These are phyloP conservation scores for Patagioenas fasciata DNA, from an alignment of 2,113 vertebrate species.

Conservation along the genomic window DNA sequence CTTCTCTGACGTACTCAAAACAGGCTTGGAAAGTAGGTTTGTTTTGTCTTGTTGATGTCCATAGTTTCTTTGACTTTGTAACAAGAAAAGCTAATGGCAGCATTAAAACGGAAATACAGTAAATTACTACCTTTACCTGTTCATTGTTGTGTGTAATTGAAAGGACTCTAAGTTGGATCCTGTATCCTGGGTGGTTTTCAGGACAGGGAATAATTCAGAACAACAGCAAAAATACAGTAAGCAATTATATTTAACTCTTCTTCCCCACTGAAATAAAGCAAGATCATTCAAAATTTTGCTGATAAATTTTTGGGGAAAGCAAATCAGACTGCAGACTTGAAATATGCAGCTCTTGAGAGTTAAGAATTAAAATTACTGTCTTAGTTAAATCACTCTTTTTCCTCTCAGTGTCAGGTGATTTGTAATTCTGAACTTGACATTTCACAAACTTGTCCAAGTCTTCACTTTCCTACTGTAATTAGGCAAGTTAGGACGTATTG, in stretches of 20 bases:
- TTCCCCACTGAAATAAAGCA: background rate
- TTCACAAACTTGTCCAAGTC: background rate
- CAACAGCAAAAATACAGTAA: background rate
- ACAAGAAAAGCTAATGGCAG: conserved; percentile 33
- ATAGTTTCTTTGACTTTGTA: conserved; percentile 30
- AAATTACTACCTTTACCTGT: conserved; percentile 47
- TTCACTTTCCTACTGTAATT: background rate
- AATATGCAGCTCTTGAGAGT: background rate
- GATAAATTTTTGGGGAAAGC: background rate
- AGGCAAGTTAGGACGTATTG: background rate
- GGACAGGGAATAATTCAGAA: conserved; percentile 19
- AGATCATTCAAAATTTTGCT: background rate
- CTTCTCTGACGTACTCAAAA: background rate
- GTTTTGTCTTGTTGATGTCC: background rate
- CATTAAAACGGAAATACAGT: conserved; percentile 24
- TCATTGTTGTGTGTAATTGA: conserved; percentile 60
- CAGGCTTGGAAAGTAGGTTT: background rate
- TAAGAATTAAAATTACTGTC: background rate
- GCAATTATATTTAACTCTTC: background rate
- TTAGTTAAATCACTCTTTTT: background rate
- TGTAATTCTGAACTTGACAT: background rate
- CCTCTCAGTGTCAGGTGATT: background rate
- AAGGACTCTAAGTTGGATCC: conserved; percentile 37
- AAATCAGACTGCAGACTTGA: background rate
- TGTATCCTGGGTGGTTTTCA: conserved; percentile 20